Base-by-base conservation (phyloP, 2,797 vertebrate species). In the Enteromius anoplus region DNA sequence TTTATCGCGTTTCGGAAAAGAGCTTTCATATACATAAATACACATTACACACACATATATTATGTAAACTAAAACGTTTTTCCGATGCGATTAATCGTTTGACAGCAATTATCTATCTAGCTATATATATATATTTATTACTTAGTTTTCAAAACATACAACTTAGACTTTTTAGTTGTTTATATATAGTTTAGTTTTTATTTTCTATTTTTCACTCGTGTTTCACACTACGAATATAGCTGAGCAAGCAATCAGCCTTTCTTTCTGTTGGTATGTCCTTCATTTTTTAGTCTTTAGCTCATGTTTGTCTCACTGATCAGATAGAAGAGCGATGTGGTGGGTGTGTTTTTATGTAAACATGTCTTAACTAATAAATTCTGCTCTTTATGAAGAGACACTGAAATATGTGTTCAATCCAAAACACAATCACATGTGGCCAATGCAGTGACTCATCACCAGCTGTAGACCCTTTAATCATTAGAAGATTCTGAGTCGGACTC, bases 381-480 rank as follows among this genome's bases (percentile, higher is more conserved):
- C 47, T 88, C 40, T 66, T 83, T 75, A 84, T 85, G 29, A 79
- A 68, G 45, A 69, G 26, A 75, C 32, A 42, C 45, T 51, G 62
- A 85, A 58, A 81, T 65, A 82, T n/a, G n/a, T 81, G 77, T 34
- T 45, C 11, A 40, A 81, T 69, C 15, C 58, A 37, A 80, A 77
- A 69, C 37, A 64, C 37, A 14, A 71, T 80, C 75, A 55, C 40
- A 55, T 84, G 82, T 76, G 75, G 64, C 78, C 37, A 68, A 53
- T 70, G 65, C 14, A n/a, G 62, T 86, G 85, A 86, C 71, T 88
- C 78, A 86, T 45, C 77, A 79, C 62, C 78, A 86, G 69, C 78
- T 88, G 85, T 81, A 77, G 26, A 83, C 2, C 71, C 71, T 51
- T 64, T 73, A 40, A 75, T 42, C 71, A 42, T 5, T 19, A 64